phyloP scores from a whole-genome alignment of 2,113 vertebrate species.

The Miniopterus natalensis region DNA sequence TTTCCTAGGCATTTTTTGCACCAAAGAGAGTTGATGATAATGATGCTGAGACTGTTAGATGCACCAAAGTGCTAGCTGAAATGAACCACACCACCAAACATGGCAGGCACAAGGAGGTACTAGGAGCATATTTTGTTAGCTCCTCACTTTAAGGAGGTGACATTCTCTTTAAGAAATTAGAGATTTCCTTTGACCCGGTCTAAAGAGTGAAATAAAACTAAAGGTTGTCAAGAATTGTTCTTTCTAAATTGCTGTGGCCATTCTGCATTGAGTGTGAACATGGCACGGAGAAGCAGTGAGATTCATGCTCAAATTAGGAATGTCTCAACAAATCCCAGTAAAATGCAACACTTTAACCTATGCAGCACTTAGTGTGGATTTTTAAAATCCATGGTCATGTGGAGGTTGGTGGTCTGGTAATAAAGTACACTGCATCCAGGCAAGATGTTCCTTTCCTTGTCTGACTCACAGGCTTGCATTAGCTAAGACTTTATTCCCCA shows the following conservation, averaged over 20 bases:
- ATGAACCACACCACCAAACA: slow-evolving; percentile 12
- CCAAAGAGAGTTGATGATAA: background rate
- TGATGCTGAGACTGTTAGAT: background rate
- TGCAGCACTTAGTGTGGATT: background rate
- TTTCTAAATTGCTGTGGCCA: background rate
- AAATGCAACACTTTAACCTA: slow-evolving; percentile 38
- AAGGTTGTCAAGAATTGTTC: background rate
- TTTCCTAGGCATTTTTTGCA: slow-evolving; percentile 54
- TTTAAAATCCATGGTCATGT: background rate
- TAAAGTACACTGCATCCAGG: background rate
- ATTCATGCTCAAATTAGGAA: background rate
- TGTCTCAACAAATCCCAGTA: background rate
- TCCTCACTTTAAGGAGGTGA: background rate
- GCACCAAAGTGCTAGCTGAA: background rate
- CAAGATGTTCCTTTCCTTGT: background rate
- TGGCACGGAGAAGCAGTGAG: background rate
- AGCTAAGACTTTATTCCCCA: background rate
- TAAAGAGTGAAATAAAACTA: background rate
- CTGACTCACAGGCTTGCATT: background rate
- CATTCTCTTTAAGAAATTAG: background rate
- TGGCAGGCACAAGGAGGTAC: background rate
- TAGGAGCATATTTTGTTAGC: slow-evolving; percentile 40
- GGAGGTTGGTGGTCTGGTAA: background rate
- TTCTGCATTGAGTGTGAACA: background rate
- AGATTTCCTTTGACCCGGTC: slow-evolving; percentile 11